These are phyloP conservation scores for Andrena praecox DNA, from an alignment of 2,888 invertebrate species.

Conservation along the genomic window DNA sequence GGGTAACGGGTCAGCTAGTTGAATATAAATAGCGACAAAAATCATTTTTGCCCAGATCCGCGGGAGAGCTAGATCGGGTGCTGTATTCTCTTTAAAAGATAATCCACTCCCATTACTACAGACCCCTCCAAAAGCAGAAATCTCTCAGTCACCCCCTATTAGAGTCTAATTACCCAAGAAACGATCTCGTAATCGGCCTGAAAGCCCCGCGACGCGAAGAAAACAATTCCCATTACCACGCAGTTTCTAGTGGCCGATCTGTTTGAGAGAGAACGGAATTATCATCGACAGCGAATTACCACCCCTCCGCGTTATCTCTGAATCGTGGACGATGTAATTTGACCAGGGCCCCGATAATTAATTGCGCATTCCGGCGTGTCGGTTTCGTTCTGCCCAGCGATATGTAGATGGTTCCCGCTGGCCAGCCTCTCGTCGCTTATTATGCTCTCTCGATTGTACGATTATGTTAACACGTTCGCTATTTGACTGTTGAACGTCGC, in stretches of 20 bases:
- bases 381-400: constrained; percentile 20
- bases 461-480: constrained; percentile 56
- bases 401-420: neutral
- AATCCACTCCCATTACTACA: too few species aligned
- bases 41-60: too few species aligned
- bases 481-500: constrained; percentile 44
- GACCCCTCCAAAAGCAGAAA: too few species aligned
- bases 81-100: too few species aligned
- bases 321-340: constrained; percentile 27
- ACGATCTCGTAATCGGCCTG: neutral
- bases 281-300: constrained; percentile 46
- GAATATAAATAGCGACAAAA: too few species aligned
- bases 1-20: too few species aligned
- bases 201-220: neutral
- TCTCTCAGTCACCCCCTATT: too few species aligned
- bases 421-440: neutral
- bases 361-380: constrained; percentile 33
- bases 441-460: constrained; percentile 39
- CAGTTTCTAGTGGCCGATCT: neutral
- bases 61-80: too few species aligned
- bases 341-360: constrained; percentile 47
- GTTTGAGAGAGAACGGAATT: constrained; percentile 23
- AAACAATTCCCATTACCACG: constrained; percentile 23
- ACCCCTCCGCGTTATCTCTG: constrained; percentile 5
- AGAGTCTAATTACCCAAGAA: too few species aligned